These are phyloP conservation scores for Drosophila kepulauana DNA, from an alignment of 1,140 invertebrate genomes.

Conservation along the genomic window DNA sequence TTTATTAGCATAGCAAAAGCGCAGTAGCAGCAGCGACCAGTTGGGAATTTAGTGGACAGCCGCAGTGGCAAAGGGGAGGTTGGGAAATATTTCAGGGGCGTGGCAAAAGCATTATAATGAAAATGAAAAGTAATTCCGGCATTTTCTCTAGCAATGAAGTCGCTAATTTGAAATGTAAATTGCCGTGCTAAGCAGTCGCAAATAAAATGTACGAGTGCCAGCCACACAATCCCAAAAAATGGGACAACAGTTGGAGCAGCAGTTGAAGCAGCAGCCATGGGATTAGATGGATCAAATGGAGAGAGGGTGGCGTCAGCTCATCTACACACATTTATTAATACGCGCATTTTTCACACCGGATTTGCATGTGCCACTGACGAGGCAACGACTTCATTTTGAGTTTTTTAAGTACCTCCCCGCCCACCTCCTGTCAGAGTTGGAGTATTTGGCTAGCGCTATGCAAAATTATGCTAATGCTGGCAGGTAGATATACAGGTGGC, in stretches of 20 bases:
- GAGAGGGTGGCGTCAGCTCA: background rate
- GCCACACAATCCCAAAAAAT: conserved; percentile 25
- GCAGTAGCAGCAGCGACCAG: conserved; percentile 50
- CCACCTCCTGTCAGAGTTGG: conserved; percentile 10
- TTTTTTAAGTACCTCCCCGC: conserved; percentile 72
- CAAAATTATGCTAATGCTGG: conserved; percentile 81
- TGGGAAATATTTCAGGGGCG: conserved; percentile 30
- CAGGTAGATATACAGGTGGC: conserved; percentile 45
- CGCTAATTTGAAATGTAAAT: conserved; percentile 84
- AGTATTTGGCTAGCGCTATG: conserved; percentile 72
- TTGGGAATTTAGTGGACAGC: conserved; percentile 29
- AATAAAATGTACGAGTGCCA: conserved; percentile 45
- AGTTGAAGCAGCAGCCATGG: background rate
- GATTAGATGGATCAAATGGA: background rate
- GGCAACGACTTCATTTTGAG: conserved; percentile 75
- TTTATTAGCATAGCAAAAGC: conserved; percentile 82
- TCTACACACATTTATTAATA: conserved; percentile 71
- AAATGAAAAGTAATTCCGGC: conserved; percentile 79
- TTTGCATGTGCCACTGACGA: conserved; percentile 50
- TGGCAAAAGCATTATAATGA: conserved; percentile 39
- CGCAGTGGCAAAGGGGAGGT: conserved; percentile 1
- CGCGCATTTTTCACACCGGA: conserved; percentile 68
- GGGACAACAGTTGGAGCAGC: background rate
- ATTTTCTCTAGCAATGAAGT: conserved; percentile 77
- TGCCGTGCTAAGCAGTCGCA: conserved; percentile 60